A percentile compares a stretch with the other conserved stretches of the same genome.
phyloP scores from a whole-genome alignment of 2,113 vertebrate species.

The Paradoxurus hermaphroditus region DNA sequence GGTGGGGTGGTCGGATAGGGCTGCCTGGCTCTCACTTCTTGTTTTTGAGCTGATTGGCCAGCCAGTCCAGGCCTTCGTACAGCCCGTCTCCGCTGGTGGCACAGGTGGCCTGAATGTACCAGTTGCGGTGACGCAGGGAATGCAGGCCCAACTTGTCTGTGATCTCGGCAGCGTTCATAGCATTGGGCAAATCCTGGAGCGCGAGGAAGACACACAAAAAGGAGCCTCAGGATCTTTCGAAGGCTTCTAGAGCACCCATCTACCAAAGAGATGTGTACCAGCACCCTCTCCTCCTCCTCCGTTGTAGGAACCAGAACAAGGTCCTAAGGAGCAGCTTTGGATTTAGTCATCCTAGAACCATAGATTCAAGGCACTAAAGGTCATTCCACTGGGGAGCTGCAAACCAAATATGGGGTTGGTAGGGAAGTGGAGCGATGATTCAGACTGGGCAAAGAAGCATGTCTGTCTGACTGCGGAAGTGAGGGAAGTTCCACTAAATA shows the following conservation, averaged over 20 bases:
- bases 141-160: slow-evolving; percentile 98
- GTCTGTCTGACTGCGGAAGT: background rate
- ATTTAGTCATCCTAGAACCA: background rate
- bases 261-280: background rate
- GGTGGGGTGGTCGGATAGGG: background rate
- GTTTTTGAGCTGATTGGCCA: slow-evolving; percentile 99
- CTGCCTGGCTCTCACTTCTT: slow-evolving; percentile 90
- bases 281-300: background rate
- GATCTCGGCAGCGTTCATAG: slow-evolving; percentile 97
- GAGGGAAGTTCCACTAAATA: background rate
- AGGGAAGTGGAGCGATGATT: background rate
- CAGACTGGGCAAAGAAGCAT: background rate
- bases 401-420: background rate
- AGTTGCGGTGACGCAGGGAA: slow-evolving; percentile 95
- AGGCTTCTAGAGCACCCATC: background rate
- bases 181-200: slow-evolving; percentile 94
- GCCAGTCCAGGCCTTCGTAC: slow-evolving; percentile 97
- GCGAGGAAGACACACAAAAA: slow-evolving; percentile 34
- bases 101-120: slow-evolving; percentile 99
- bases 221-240: background rate
- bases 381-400: background rate
- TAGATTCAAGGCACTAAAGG: background rate
- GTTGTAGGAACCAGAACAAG: background rate
- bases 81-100: slow-evolving; percentile 97
- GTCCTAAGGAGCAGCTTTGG: background rate